Evolutionary conservation across 92 coral and sea anemone species (phyloP).

Genomic region (Phenganax subtilis): DNA sequence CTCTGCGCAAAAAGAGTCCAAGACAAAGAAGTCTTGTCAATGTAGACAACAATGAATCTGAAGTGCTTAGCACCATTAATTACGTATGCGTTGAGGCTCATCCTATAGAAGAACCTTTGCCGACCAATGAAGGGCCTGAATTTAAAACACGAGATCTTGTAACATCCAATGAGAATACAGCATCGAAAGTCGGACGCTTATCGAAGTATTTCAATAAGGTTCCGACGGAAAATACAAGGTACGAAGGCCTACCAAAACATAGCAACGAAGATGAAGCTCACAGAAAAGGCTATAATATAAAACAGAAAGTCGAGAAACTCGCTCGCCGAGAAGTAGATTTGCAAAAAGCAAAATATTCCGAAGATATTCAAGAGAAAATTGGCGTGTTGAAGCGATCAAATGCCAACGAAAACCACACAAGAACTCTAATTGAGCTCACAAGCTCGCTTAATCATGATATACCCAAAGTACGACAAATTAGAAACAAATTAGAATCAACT

Average conservation of each 20-base stretch:
- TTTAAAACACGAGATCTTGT: not conserved
- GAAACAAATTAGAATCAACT: not conserved
- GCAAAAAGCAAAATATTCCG: not conserved
- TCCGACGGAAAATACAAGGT: not conserved
- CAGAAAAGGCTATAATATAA: not conserved
- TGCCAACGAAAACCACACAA: constrained; percentile 4
- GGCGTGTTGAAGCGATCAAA: constrained; percentile 3
- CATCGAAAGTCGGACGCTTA: constrained; percentile 11
- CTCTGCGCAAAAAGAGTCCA: not conserved
- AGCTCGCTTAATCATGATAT: not conserved
- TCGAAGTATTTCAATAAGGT: constrained; percentile 24
- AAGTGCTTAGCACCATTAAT: constrained; percentile 12
- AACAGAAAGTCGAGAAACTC: constrained; percentile 18
- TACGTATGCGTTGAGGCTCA: constrained; percentile 25
- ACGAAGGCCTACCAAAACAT: not conserved
- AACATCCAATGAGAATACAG: not conserved
- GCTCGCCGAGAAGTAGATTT: not conserved
- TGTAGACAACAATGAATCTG: constrained; percentile 18
- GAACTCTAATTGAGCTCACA: not conserved
- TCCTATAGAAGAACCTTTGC: not conserved
- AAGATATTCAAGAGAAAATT: constrained; percentile 17
- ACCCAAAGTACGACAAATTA: constrained; percentile 16
- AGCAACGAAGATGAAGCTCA: not conserved
- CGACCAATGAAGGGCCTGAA: not conserved
- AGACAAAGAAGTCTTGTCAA: constrained; percentile 10